These are phyloP conservation scores for Phengaris arion DNA, from an alignment of 2,888 invertebrate genomes.

Conservation along the genomic window DNA sequence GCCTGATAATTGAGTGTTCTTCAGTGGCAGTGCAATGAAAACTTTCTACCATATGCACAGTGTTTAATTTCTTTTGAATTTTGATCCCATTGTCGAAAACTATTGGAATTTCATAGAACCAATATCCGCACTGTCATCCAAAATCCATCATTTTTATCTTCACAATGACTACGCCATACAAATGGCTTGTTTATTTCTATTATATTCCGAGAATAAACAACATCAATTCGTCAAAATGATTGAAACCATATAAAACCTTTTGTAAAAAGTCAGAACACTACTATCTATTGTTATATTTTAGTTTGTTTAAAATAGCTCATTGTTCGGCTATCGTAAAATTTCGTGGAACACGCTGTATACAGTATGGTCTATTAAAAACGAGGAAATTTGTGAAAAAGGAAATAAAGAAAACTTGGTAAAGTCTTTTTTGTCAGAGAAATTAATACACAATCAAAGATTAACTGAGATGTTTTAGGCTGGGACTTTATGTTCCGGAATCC, in stretches of 20 bases:
- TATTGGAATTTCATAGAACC: not conserved
- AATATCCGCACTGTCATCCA: not conserved
- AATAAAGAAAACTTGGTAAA: not conserved
- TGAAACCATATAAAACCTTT: not conserved
- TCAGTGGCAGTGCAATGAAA: no score
- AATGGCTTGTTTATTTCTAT: not conserved
- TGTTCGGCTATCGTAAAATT: not conserved
- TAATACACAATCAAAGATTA: not conserved
- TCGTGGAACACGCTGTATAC: not conserved
- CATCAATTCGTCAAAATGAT: not conserved
- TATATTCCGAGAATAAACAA: not conserved
- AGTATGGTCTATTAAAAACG: not conserved
- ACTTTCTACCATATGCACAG: no score
- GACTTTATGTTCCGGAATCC: no score
- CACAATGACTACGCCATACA: not conserved
- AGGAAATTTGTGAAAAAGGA: not conserved
- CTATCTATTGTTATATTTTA: not conserved
- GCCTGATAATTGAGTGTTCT: no score
- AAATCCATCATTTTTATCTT: not conserved
- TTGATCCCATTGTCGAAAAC: not conserved
- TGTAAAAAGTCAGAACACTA: not conserved
- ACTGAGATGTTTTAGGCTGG: not conserved
- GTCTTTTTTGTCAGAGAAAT: not conserved
- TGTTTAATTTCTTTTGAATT: not conserved
- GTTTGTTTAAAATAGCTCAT: not conserved